Percentiles rank a stretch among this genome's conserved stretches.
phyloP scores from a whole-genome alignment of 2,888 invertebrate genomes.

The Julus scandinavius region DNA sequence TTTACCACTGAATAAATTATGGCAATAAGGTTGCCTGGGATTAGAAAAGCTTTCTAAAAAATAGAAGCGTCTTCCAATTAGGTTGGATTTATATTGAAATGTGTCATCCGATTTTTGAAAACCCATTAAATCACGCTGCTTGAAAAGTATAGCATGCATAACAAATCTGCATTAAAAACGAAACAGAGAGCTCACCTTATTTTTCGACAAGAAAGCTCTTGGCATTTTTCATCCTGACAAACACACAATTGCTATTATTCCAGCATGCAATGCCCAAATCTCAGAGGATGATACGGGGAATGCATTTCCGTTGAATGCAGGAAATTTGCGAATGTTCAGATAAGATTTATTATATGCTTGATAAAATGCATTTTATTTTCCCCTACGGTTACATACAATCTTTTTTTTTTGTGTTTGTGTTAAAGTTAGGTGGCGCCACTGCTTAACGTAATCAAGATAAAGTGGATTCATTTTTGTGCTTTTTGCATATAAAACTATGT shows the following conservation, averaged over 20 bases:
- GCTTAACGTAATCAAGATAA: background rate
- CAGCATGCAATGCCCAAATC: background rate
- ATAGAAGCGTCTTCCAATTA: background rate
- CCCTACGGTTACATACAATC: background rate
- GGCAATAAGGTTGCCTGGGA: background rate
- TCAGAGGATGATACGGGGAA: slow-evolving; percentile 29
- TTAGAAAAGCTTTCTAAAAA: background rate
- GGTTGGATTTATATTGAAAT: background rate
- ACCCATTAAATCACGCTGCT: background rate
- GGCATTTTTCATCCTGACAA: slow-evolving; percentile 24
- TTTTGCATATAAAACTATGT: background rate
- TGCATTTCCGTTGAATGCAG: slow-evolving; percentile 16
- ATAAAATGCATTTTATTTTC: background rate
- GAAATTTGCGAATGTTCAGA: slow-evolving; percentile 36
- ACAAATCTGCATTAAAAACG: background rate
- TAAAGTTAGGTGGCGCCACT: slow-evolving; percentile 7
- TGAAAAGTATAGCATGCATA: too few relatives aligned
- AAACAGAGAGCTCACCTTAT: background rate
- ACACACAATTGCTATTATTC: slow-evolving; percentile 26
- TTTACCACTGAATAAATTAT: slow-evolving; percentile 1
- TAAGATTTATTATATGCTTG: slow-evolving; percentile 28
- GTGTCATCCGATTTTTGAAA: slow-evolving; percentile 4
- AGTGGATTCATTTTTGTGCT: background rate
- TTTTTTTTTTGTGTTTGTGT: too few relatives aligned
- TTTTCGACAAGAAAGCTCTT: background rate